Conservation (phyloP, 2,888 invertebrate species). For the Neoascia interrupta region DNA sequence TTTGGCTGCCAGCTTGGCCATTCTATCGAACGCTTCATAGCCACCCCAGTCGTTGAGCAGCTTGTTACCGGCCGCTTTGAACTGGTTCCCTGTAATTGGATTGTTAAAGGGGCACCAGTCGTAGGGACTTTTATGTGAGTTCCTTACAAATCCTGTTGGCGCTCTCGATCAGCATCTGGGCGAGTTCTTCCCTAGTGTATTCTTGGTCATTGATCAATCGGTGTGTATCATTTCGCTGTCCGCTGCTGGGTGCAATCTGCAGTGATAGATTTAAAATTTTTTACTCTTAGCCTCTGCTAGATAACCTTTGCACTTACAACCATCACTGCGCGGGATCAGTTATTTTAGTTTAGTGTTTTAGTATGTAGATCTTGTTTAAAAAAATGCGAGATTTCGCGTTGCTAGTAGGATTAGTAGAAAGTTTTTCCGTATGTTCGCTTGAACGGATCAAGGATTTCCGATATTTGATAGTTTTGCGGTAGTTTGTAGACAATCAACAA, state of each 20-base stretch:
- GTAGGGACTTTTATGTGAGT: neutral
- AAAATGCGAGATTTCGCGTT: too few relatives aligned
- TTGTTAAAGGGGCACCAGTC: neutral
- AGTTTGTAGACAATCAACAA: neutral
- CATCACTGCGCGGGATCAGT: neutral
- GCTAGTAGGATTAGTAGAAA: too few relatives aligned
- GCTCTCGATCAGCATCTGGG: slow-evolving; percentile 40
- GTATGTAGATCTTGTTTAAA: too few relatives aligned
- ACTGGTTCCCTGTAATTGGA: slow-evolving; percentile 44
- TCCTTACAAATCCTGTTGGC: slow-evolving; percentile 44
- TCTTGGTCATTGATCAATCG: slow-evolving; percentile 33
- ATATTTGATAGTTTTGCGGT: neutral
- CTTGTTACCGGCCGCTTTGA: slow-evolving; percentile 40
- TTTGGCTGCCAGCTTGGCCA: slow-evolving; percentile 66
- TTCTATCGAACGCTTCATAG: slow-evolving; percentile 60
- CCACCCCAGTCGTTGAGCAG: slow-evolving; percentile 53
- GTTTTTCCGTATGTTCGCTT: too few relatives aligned
- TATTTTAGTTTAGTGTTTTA: too few relatives aligned
- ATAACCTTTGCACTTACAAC: slow-evolving; percentile 35
- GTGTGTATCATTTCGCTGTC: neutral
- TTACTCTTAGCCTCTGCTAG: too few relatives aligned
- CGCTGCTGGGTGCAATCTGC: neutral
- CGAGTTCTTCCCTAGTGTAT: slow-evolving; percentile 55
- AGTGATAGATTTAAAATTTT: neutral
- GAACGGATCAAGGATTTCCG: too few relatives aligned